A percentile compares a stretch with the other conserved stretches of the same genome.
phyloP scores from a whole-genome alignment of 2,888 invertebrate species.

The Diploptera punctata region DNA sequence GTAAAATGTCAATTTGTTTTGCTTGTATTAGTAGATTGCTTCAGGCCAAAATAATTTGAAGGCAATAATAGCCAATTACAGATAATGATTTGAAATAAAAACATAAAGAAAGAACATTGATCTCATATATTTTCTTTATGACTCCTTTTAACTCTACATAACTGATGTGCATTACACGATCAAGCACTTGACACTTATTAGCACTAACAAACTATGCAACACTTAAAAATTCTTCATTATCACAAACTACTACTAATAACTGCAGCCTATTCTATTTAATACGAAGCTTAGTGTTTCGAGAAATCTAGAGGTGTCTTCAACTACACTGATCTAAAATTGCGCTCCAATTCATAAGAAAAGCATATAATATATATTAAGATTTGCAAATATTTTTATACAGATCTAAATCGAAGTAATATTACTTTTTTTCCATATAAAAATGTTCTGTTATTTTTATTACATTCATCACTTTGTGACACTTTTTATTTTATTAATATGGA shows the following conservation, averaged over 20 bases:
- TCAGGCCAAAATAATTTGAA: no score
- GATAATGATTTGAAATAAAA: no score
- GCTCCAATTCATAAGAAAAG: neutral
- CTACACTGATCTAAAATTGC: neutral
- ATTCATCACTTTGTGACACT: slow-evolving; percentile 4
- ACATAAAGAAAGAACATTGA: no score
- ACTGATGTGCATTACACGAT: neutral
- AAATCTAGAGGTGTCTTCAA: neutral
- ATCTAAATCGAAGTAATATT: slow-evolving; percentile 1
- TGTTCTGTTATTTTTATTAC: slow-evolving; percentile 5
- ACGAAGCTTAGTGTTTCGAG: neutral
- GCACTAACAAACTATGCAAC: neutral
- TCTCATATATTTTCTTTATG: slow-evolving; percentile 18
- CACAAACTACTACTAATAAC: neutral
- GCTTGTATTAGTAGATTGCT: no score
- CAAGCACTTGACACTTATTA: neutral
- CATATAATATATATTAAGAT: no score
- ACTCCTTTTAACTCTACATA: neutral
- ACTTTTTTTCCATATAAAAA: slow-evolving; percentile 14
- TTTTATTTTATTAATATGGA: slow-evolving; percentile 24
- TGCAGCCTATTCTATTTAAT: neutral
- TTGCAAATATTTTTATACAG: neutral
- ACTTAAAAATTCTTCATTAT: neutral
- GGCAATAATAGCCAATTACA: no score
- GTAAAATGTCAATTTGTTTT: no score